Base-by-base conservation (phyloP, 2,888 invertebrate genomes). In the Nineta flava region DNA sequence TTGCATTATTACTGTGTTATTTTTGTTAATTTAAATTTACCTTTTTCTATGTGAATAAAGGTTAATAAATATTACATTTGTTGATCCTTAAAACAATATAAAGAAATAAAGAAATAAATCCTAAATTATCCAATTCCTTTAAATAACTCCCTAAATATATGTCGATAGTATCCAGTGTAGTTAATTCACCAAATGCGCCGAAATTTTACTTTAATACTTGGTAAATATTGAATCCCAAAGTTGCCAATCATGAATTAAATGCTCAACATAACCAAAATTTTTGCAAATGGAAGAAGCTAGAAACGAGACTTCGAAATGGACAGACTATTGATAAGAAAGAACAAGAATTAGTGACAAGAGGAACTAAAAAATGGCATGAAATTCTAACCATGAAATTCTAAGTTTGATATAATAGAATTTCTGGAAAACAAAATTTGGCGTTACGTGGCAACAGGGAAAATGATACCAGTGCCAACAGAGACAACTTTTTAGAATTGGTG, bases 201-300 rank as follows among this genome's bases (percentile, higher is more conserved):
- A 32, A 32, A 32, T 32, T 32, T 32, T 46, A 12, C 46, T 26
- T 46, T 13, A 13, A 31, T 32, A 32, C 9, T 32, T 31, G 34
- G 34, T n/a, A 13, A 12, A 26, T 10, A 26, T 32, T 21, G 13
- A 49, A 44, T 49, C 43, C 50, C 31, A 46, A 50, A 46, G 48
- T 48, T 35, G 6, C 9, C 7, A 40, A 54, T 38, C 54, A 53
- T 31, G 52, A 55, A 50, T 54, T 49, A 38, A 54, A 49, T 50
- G 21, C 50, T 47, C 31, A 19, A 45, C 51, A 50, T 34, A 51
- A 46, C 42, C 38, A 48, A 53, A 48, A 48, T 42, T 55, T 40
- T 51, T 50, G 38, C 50, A 52, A 56, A 54, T 55, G 53, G 53
- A 56, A 56, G 52, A 49, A 53, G 47, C 52, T 55, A 40, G 54